Evolutionary conservation across 2,888 invertebrate species (phyloP).

Genomic region (Scaptodrosophila latifasciaeformis): DNA sequence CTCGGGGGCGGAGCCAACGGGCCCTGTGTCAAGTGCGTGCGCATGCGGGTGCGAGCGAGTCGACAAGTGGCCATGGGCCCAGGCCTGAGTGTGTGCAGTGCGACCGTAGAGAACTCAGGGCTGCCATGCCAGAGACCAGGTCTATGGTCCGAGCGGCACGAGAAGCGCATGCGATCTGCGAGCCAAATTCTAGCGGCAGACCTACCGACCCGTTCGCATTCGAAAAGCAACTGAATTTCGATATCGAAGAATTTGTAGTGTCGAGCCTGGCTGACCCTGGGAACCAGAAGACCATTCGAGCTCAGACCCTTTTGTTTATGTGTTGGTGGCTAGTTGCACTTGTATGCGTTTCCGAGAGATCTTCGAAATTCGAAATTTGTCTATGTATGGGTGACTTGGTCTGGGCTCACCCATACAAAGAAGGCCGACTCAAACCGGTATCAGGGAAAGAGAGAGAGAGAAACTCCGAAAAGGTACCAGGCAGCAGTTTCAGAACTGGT

Average conservation of each 20-base stretch:
- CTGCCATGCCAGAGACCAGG: conserved; percentile 13
- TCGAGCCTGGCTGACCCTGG: too few relatives aligned
- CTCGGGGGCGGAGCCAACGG: conserved; percentile 69
- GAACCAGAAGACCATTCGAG: too few relatives aligned
- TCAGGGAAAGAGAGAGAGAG: too few relatives aligned
- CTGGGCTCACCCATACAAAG: conserved; percentile 29
- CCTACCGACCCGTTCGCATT: conserved; percentile 25
- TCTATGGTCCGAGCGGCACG: background rate
- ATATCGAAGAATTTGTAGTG: conserved; percentile 18
- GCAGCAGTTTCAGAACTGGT: conserved; percentile 57
- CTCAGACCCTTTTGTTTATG: conserved; percentile 16
- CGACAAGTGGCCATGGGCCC: conserved; percentile 26
- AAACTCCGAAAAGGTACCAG: too few relatives aligned
- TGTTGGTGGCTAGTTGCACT: conserved; percentile 35
- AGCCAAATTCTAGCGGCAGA: conserved; percentile 1
- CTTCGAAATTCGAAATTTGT: conserved; percentile 50
- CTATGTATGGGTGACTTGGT: conserved; percentile 24
- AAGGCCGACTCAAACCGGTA: conserved; percentile 53
- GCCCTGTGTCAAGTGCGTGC: conserved; percentile 27
- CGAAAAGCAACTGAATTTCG: conserved; percentile 56
- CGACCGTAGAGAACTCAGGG: conserved; percentile 32
- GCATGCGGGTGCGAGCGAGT: conserved; percentile 45
- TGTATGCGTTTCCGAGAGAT: conserved; percentile 48
- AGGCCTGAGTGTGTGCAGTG: conserved; percentile 29
- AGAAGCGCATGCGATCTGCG: conserved; percentile 46